Base-by-base conservation (phyloP, 2,113 vertebrate genomes). In the Callionymus lyra region DNA sequence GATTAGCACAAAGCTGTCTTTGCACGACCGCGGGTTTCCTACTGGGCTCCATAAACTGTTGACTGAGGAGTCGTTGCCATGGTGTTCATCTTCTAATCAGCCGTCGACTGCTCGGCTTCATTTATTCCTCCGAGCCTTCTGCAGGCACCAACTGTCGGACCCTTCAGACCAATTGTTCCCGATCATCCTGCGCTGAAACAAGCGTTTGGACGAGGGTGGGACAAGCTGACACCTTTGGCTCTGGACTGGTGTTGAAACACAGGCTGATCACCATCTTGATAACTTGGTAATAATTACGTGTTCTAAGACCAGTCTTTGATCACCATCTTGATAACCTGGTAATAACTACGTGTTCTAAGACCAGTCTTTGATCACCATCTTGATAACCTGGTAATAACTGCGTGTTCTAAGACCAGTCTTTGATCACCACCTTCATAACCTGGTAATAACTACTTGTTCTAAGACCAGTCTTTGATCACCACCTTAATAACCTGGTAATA, bases 61-160 rank as follows among this genome's bases (percentile, higher is more conserved):
- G 71, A 68, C 57, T 51, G 49, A 79, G 64, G 60, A 68, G 60
- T 63, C 68, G 77, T 80, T 81, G 74, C 80, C 72, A 75, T 78
- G 70, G 77, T 77, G 66, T 73, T 71, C 53, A 46, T 64, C 48
- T 70, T 75, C 53, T 57, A 66, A 70, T 73, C 65, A 72, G 59
- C 53, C 43, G 60, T 71, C 65, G 54, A 65, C 70, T 59, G 59
- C 39, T 68, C 44, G 59, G 63, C 63, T 77, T 73, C 65, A 76
- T 74, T 76, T 70, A 73, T 75, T 70, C 56, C 41, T 62, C 70
- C 47, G 35, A 68, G 76, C 76, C 81, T 72, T 77, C 74, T 81
- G 79, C 69, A 80, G 61, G 62, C 70, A 83, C 79, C 81, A 80
- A 81, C 74, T 83, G 78, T 81, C 71, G 62, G 72, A 58, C 59